These are phyloP conservation scores for Anguilla marmorata DNA, from an alignment of 2,797 vertebrate species.

Conservation along the genomic window DNA sequence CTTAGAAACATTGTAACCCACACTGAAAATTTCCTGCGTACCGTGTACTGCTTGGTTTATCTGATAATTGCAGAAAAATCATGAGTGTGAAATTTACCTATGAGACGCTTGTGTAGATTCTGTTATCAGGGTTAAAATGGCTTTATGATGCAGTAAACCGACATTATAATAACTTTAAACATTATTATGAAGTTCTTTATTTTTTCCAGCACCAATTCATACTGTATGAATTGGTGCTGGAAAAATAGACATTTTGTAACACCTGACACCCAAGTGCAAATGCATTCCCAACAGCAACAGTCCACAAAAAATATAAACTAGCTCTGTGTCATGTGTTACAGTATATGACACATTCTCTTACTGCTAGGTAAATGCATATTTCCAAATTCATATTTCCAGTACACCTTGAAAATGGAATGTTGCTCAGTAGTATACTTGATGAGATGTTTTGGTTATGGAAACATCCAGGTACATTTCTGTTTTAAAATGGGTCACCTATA, in stretches of 20 bases:
- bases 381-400: background rate
- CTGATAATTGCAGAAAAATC: background rate
- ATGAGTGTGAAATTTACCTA: background rate
- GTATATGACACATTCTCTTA: background rate
- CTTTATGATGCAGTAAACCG: background rate
- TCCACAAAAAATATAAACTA: background rate
- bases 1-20: background rate
- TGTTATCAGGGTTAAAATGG: background rate
- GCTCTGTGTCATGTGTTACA: background rate
- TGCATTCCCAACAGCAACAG: background rate
- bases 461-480: background rate
- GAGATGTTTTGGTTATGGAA: background rate
- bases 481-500: no score
- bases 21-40: background rate
- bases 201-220: no score
- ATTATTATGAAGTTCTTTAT: background rate
- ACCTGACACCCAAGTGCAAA: background rate
- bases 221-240: background rate
- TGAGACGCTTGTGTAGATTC: background rate
- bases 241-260: background rate
- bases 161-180: background rate
- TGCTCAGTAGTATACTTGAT: background rate
- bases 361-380: background rate
- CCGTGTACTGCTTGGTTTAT: background rate
- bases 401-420: background rate